A percentile compares a stretch with the other conserved stretches of the same genome.
phyloP scores from a whole-genome alignment of 2,888 invertebrate species.

The Melieria omissa region DNA sequence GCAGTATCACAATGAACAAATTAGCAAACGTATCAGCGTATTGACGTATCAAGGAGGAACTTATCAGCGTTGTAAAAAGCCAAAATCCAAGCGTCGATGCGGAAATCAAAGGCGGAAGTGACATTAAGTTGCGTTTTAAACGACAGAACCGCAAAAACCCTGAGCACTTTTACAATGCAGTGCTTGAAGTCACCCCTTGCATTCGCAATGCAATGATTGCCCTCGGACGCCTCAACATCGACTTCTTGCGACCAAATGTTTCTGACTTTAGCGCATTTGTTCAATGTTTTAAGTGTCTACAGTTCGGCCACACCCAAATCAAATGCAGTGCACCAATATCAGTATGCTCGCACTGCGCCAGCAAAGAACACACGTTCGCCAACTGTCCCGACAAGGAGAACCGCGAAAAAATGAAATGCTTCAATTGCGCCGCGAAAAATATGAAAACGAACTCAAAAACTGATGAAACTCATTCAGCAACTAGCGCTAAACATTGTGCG shows the following conservation, averaged over 20 bases:
- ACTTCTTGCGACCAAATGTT: neutral
- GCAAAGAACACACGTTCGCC: neutral
- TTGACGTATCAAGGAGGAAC: too few species aligned
- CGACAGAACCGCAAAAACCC: neutral
- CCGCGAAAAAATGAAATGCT: constrained; percentile 1
- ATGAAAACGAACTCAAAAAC: too few species aligned
- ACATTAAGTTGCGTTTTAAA: neutral
- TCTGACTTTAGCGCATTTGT: neutral
- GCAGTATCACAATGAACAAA: neutral
- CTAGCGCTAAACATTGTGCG: neutral
- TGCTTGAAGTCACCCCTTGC: neutral
- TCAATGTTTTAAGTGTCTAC: neutral
- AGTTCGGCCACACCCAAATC: neutral
- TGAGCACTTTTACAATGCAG: neutral
- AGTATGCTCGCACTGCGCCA: neutral
- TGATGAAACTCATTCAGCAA: constrained; percentile 1
- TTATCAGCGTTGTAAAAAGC: neutral
- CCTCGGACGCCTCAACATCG: neutral
- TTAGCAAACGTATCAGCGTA: neutral
- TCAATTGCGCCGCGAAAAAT: neutral
- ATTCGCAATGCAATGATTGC: neutral
- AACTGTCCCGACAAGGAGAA: neutral
- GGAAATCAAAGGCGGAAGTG: neutral
- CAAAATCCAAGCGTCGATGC: neutral
- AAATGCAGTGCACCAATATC: neutral